These are phyloP conservation scores for Pseudorhiza aurosa DNA, from an alignment of 30 jellyfish, hydroid and myxozoan genomes.

Conservation along the genomic window DNA sequence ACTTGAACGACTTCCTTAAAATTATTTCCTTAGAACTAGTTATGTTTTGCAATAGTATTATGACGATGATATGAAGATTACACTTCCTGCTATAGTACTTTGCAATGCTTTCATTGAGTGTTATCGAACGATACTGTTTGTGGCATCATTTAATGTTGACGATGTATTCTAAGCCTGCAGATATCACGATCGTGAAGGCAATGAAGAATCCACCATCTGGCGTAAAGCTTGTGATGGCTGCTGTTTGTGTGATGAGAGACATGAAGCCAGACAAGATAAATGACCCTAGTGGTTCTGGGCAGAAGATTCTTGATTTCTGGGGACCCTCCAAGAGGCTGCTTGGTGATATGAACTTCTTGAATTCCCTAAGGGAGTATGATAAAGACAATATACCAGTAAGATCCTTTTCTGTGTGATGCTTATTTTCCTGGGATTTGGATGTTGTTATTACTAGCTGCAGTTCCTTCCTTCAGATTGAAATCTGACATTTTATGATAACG, in stretches of 20 bases:
- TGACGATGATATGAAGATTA: too few species aligned
- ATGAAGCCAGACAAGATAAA: slow-evolving; percentile 85
- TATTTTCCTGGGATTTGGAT: too few species aligned
- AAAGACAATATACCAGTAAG: slow-evolving; percentile 96
- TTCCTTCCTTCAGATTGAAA: too few species aligned
- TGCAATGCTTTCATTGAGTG: too few species aligned
- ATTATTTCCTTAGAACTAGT: too few species aligned
- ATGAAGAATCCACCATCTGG: slow-evolving; percentile 99
- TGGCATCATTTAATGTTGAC: too few species aligned
- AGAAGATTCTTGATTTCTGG: slow-evolving; percentile 94
- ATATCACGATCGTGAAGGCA: slow-evolving; percentile 95
- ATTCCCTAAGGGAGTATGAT: slow-evolving; percentile 83
- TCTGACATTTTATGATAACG: too few species aligned
- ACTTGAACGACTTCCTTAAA: too few species aligned
- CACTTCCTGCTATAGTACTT: too few species aligned
- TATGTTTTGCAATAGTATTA: too few species aligned
- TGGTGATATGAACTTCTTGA: slow-evolving; percentile 97
- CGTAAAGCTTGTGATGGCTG: slow-evolving; percentile 96
- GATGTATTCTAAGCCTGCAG: too few species aligned
- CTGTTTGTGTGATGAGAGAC: slow-evolving; percentile 98
- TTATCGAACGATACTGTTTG: too few species aligned
- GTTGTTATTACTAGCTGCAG: background rate
- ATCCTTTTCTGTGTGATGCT: background rate
- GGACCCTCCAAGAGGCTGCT: slow-evolving; percentile 97
- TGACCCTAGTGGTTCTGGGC: slow-evolving; percentile 99